Evolutionary conservation across 2,113 vertebrate genomes (phyloP), one percentile per base, ranked within the genome.

Genomic region (Pygathrix nemaeus): DNA sequence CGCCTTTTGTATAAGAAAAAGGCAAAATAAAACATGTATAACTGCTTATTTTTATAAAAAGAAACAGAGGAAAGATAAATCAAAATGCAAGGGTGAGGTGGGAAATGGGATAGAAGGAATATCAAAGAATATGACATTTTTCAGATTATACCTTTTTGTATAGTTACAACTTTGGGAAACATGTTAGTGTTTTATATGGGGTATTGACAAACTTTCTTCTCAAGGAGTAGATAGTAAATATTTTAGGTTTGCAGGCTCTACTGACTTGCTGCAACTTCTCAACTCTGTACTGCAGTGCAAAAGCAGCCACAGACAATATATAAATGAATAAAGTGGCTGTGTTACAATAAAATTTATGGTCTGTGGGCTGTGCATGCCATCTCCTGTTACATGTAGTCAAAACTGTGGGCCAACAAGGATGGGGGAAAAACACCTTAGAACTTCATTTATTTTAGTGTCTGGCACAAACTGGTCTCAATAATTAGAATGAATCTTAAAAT

Each of bases 1-100:
- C n/a, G 61, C 23, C 23, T 86, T 84, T 86, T 76, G 18, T 86
- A 43, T 73, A 78, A 86, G 35, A 93, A 94, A 95, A 88, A 76
- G 32, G 40, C 27, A 80, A 84, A 40, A 64, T 25, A n/a, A 76
- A 32, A 96, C 43, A 17, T 14, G 38, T 38, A 38, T 38, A 38
- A 38, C 38, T 38, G 38, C 38, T 38, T 38, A 38, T 38, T 38
- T 38, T 38, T 38, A 38, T 38, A 38, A 38, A 38, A 38, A 38
- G 38, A 38, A 38, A 38, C 38, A 38, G 38, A 38, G 38, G 38
- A 38, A 38, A 38, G 38, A 38, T 38, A 38, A 38, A 38, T 38
- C 38, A 38, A 38, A 38, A 38, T 38, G 38, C 38, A 38, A 38
- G 38, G 38, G 38, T 38, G 38, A 38, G 38, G 38, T 38, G 38